phyloP scores from a whole-genome alignment of 2,113 vertebrate genomes.

The Haemorhous mexicanus region DNA sequence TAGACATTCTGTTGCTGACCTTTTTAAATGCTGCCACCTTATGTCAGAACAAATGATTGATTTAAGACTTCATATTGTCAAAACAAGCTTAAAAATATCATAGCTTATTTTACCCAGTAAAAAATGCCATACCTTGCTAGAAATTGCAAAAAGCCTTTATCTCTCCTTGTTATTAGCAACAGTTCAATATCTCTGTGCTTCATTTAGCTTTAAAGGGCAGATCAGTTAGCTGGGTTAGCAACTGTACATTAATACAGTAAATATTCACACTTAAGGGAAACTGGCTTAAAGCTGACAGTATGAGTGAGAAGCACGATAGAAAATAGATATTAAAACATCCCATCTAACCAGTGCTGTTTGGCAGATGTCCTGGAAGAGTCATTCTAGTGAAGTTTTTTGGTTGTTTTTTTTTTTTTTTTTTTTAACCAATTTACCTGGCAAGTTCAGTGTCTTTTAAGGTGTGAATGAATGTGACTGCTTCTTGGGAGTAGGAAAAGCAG shows the following conservation, averaged over 20 bases:
- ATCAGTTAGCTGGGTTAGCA: slow-evolving; percentile 12
- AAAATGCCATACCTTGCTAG: neutral
- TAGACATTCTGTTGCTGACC: neutral
- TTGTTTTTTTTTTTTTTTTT: too few species aligned
- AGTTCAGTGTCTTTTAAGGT: neutral
- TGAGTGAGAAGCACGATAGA: neutral
- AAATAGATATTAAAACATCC: neutral
- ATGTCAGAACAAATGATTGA: neutral
- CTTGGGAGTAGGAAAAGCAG: neutral
- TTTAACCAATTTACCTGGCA: neutral
- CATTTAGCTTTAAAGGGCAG: neutral
- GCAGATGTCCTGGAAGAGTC: neutral
- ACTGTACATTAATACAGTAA: neutral
- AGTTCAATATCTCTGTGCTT: neutral
- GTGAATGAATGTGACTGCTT: neutral
- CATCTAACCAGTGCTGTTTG: neutral
- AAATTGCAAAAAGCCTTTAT: neutral
- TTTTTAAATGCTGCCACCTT: neutral
- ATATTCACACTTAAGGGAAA: neutral
- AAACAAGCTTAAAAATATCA: neutral
- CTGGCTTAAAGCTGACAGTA: neutral
- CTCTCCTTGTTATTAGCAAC: neutral
- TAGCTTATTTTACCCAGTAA: neutral
- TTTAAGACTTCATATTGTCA: neutral
- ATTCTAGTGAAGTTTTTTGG: neutral